Percentiles rank a stretch among this genome's conserved stretches.
These are phyloP conservation scores for Odontocolon sp. DNA, from an alignment of 2,888 invertebrate genomes.

Conservation along the genomic window DNA sequence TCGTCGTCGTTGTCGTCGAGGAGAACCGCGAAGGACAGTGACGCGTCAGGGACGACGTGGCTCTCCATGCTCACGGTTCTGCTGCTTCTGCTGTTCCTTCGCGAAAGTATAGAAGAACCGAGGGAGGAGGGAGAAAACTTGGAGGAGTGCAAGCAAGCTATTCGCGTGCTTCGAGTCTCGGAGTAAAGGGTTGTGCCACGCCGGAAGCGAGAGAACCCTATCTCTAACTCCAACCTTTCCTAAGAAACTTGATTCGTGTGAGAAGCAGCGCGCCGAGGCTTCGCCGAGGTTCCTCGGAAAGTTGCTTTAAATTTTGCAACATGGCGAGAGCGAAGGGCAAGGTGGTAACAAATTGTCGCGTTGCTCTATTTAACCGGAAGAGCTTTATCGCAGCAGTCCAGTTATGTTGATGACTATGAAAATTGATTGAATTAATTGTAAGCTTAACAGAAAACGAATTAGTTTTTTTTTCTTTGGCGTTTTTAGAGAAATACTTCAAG, in stretches of 20 bases:
- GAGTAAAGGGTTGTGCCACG: slow-evolving; percentile 13
- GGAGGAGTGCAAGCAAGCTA: slow-evolving; percentile 27
- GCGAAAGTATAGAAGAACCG: slow-evolving; percentile 28
- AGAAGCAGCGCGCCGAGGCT: slow-evolving; percentile 8
- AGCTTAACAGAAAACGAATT: too few relatives aligned
- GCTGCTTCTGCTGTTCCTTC: slow-evolving; percentile 48
- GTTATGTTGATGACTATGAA: not conserved
- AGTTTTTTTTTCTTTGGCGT: too few relatives aligned
- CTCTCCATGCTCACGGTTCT: not conserved
- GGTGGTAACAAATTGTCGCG: not conserved
- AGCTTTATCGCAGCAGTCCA: not conserved
- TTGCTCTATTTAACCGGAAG: slow-evolving; percentile 9
- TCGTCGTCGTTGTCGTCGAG: slow-evolving; percentile 50
- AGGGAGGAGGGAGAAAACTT: slow-evolving; percentile 34
- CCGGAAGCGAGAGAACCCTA: slow-evolving; percentile 36
- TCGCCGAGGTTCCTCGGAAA: slow-evolving; percentile 26
- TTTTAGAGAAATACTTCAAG: slow-evolving; percentile 17
- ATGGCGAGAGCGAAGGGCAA: slow-evolving; percentile 20
- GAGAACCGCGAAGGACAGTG: slow-evolving; percentile 45
- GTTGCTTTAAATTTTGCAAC: slow-evolving; percentile 50
- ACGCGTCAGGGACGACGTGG: slow-evolving; percentile 42
- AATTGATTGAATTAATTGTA: too few relatives aligned
- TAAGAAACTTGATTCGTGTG: slow-evolving; percentile 45
- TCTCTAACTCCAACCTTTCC: slow-evolving; percentile 18
- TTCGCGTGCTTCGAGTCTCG: slow-evolving; percentile 19